Evolutionary conservation across 2,113 vertebrate genomes (phyloP), one percentile per base, ranked within the genome.

Genomic region (Etheostoma cragini): DNA sequence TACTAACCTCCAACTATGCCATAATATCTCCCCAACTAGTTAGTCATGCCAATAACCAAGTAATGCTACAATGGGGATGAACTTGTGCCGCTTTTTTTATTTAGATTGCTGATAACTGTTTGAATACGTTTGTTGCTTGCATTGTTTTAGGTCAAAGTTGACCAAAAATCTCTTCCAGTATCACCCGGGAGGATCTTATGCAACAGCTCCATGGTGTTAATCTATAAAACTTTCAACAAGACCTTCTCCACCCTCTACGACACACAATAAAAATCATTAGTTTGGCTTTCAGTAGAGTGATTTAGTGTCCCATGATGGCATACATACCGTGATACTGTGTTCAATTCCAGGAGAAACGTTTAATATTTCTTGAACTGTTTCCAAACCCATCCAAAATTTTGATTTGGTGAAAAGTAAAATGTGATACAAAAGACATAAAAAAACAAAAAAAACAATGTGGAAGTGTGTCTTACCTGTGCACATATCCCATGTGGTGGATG

Each of bases 401-500:
- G 21, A 38, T 52, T 10, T 74, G 2, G 3, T 10, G 21, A n/a
- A 6, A 46, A 21, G 21, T 13, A 0, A 21, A 8, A 46, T 56
- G 5, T 30, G 22, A 38, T 35, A 21, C 5, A 70, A 71, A 45
- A 30, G 46, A 12, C 17, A n/a, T 19, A 45, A 67, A n/a, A n/a
- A n/a, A n/a, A n/a, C n/a, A n/a, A n/a, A n/a, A n/a, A n/a, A n/a
- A n/a, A n/a, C n/a, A 35, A 6, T 22, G 47, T 26, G 12, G 2
- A 8, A 15, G 19, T 61, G 45, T n/a, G 46, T 47, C 85, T 90
- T 89, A 99, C 98, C 98, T 96, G 81, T 99, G 98, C 33, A 99
- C 97, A 1, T 99, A 99, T 90, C 98, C 98, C 97, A 99, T 99
- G 78, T 98, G 97, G 89, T 99, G 98, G 91, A 99, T 97, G 89